A percentile compares a stretch with the other conserved stretches of the same genome.
phyloP scores from a whole-genome alignment of 2,113 vertebrate species.

The Genyomyrus donnyi region DNA sequence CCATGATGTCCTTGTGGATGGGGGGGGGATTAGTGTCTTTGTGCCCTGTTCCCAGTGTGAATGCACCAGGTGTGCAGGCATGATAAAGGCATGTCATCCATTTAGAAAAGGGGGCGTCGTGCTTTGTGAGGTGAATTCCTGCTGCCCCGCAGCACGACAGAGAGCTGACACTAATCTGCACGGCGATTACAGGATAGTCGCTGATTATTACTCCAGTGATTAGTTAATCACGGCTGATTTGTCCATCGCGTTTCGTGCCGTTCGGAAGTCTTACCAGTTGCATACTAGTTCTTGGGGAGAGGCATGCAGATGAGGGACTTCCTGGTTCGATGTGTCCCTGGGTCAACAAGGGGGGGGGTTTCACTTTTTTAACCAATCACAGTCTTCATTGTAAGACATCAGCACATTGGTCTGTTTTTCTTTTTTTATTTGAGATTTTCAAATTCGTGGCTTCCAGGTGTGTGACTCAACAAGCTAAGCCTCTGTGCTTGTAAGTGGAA shows the following conservation, averaged over 20 bases:
- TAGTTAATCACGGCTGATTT: neutral
- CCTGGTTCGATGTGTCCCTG: neutral
- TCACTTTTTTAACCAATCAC: neutral
- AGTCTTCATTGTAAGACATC: neutral
- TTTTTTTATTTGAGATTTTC: neutral
- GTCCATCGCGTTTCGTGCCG: neutral
- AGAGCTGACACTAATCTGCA: neutral
- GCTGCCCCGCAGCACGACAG: neutral
- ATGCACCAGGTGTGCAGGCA: neutral
- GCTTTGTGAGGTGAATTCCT: neutral
- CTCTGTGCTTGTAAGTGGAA: neutral
- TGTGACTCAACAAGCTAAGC: neutral
- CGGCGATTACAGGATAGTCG: neutral
- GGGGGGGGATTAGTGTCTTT: neutral
- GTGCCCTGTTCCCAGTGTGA: neutral
- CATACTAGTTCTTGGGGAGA: neutral
- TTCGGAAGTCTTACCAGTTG: no score
- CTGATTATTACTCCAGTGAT: neutral
- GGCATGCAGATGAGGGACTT: neutral
- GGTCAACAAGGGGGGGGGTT: neutral
- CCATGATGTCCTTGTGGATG: no score
- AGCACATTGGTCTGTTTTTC: neutral
- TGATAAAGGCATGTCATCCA: neutral
- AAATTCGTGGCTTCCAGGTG: neutral
- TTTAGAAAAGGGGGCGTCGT: neutral